These are phyloP conservation scores for Stichopus horrens DNA, from an alignment of 53 echinoderm and acorn worm genomes.

Conservation along the genomic window DNA sequence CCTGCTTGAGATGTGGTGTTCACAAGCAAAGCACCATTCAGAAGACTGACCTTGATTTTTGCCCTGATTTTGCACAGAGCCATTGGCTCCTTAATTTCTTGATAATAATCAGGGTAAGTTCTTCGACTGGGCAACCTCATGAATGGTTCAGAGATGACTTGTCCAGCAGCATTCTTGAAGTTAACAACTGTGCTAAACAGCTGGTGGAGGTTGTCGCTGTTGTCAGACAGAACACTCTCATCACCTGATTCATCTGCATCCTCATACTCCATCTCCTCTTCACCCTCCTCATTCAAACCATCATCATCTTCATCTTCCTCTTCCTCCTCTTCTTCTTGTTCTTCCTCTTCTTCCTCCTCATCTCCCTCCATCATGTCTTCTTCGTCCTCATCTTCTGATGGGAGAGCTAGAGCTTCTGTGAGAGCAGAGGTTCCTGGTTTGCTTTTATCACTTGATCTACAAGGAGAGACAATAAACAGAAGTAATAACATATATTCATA, in stretches of 20 bases:
- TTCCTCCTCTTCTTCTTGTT: conserved; percentile 2
- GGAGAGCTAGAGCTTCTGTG: conserved; percentile 57
- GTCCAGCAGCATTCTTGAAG: conserved; percentile 76
- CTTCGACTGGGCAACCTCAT: conserved; percentile 87
- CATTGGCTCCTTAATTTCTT: conserved; percentile 90
- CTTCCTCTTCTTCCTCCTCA: conserved; percentile 3
- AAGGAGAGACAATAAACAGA: neutral
- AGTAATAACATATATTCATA: no score
- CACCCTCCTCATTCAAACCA: conserved; percentile 40
- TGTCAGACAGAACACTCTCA: conserved; percentile 79
- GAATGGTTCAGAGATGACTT: conserved; percentile 90
- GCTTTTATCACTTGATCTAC: conserved; percentile 12
- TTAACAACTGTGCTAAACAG: conserved; percentile 75
- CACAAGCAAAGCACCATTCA: no score
- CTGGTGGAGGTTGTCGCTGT: conserved; percentile 65
- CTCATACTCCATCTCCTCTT: conserved; percentile 64
- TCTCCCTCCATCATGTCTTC: neutral
- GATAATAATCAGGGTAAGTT: conserved; percentile 93
- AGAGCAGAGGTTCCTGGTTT: conserved; percentile 62
- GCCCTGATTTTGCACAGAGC: conserved; percentile 87
- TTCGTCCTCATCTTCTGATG: conserved; percentile 64
- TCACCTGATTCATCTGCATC: conserved; percentile 74
- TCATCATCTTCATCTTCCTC: conserved; percentile 41
- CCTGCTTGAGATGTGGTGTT: no score
- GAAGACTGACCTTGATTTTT: conserved; percentile 79